These are phyloP conservation scores for Tragelaphus eurycerus DNA, from an alignment of 2,797 vertebrate genomes.

Conservation along the genomic window DNA sequence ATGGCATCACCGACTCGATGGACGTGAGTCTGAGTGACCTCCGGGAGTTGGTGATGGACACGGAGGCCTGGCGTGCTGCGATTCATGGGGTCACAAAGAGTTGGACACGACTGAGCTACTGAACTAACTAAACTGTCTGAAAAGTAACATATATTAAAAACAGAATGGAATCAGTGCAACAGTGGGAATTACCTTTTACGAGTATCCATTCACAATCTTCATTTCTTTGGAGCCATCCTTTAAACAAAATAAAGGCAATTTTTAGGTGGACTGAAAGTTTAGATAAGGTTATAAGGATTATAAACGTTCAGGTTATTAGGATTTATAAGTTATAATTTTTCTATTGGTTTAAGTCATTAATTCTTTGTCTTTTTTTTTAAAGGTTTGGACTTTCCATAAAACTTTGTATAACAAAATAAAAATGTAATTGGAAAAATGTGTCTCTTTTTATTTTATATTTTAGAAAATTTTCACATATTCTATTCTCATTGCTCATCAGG, in stretches of 20 bases:
- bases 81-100: too few relatives aligned
- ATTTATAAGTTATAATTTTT: background rate
- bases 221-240: background rate
- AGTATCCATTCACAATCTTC: background rate
- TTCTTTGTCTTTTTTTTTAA: slow-evolving; percentile 3
- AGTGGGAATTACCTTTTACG: background rate
- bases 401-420: slow-evolving; percentile 60
- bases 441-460: background rate
- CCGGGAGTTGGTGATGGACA: too few relatives aligned
- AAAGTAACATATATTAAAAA: background rate
- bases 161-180: background rate
- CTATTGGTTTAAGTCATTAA: background rate
- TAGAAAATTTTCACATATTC: background rate
- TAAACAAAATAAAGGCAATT: slow-evolving; percentile 14
- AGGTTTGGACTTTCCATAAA: background rate
- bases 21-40: too few relatives aligned
- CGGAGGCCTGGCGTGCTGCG: too few relatives aligned
- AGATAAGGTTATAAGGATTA: background rate
- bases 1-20: too few relatives aligned
- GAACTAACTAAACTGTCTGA: background rate
- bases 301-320: background rate
- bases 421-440: background rate
- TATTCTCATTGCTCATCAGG: background rate
- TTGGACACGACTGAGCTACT: too few relatives aligned
- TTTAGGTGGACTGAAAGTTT: background rate